phyloP scores from a whole-genome alignment of 2,888 invertebrate species.

The Zhuqinia jingwanae region DNA sequence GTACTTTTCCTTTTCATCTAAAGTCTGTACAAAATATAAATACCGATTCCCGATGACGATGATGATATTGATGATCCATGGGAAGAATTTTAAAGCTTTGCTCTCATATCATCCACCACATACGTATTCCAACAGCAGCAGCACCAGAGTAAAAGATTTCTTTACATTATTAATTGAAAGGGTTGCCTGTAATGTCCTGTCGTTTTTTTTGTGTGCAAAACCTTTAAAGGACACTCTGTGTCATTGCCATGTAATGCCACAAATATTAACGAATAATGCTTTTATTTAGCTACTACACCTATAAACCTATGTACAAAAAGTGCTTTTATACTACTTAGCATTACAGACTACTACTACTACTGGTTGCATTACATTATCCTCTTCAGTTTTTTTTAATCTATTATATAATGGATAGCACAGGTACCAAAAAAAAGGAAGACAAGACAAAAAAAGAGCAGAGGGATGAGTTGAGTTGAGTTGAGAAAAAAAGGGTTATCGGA shows the following conservation, averaged over 20 bases:
- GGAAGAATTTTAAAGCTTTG: slow-evolving; percentile 41
- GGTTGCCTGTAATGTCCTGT: slow-evolving; percentile 48
- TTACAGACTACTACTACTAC: slow-evolving; percentile 31
- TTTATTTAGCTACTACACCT: no score
- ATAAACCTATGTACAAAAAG: no score
- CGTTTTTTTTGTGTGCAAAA: background rate
- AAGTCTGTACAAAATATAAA: no score
- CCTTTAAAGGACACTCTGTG: slow-evolving; percentile 26
- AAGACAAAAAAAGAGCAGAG: background rate
- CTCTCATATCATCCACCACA: background rate
- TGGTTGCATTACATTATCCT: slow-evolving; percentile 26
- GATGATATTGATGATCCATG: no score
- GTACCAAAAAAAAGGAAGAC: slow-evolving; percentile 1
- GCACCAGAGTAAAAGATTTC: background rate
- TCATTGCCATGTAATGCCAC: slow-evolving; percentile 8
- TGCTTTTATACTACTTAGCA: slow-evolving; percentile 14
- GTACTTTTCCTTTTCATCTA: background rate
- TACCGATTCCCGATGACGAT: no score
- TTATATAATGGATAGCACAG: slow-evolving; percentile 20
- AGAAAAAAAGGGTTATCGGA: slow-evolving; percentile 24
- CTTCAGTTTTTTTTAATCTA: background rate
- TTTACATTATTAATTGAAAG: no score
- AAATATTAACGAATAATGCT: no score
- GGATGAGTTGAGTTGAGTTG: no score
- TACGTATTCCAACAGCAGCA: no score